phyloP scores from a whole-genome alignment of 2,888 invertebrate genomes.

The Tetranychus truncatus region DNA sequence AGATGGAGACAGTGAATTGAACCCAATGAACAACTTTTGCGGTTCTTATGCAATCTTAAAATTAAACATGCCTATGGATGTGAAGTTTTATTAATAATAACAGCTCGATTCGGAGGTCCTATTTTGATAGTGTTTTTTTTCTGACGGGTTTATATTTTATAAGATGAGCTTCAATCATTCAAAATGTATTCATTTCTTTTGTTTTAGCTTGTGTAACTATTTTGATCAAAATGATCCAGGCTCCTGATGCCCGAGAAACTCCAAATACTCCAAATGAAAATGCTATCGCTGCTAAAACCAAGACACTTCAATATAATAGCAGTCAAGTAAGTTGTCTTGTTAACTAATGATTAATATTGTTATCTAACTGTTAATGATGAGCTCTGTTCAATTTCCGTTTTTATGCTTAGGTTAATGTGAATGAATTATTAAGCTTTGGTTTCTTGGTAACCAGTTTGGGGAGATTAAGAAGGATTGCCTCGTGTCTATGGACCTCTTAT shows the following conservation, averaged over 20 bases:
- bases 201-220: constrained; percentile 52
- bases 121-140: constrained; percentile 36
- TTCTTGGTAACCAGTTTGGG: constrained; percentile 90
- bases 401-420: constrained; percentile 42
- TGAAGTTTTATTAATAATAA: no score
- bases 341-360: background rate
- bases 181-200: constrained; percentile 38
- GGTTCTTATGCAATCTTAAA: no score
- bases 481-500: constrained; percentile 88
- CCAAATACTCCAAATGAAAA: constrained; percentile 91
- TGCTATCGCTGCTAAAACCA: constrained; percentile 91
- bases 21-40: no score
- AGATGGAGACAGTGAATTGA: no score
- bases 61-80: no score
- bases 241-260: constrained; percentile 54
- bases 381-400: background rate
- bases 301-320: constrained; percentile 81
- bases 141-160: constrained; percentile 31
- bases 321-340: constrained; percentile 40
- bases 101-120: constrained; percentile 49
- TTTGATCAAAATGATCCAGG: constrained; percentile 60
- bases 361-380: background rate
- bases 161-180: constrained; percentile 12
- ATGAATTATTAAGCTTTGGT: constrained; percentile 75
- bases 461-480: constrained; percentile 86